These are phyloP conservation scores for Clamator glandarius DNA, from an alignment of 2,797 vertebrate species.

Conservation along the genomic window DNA sequence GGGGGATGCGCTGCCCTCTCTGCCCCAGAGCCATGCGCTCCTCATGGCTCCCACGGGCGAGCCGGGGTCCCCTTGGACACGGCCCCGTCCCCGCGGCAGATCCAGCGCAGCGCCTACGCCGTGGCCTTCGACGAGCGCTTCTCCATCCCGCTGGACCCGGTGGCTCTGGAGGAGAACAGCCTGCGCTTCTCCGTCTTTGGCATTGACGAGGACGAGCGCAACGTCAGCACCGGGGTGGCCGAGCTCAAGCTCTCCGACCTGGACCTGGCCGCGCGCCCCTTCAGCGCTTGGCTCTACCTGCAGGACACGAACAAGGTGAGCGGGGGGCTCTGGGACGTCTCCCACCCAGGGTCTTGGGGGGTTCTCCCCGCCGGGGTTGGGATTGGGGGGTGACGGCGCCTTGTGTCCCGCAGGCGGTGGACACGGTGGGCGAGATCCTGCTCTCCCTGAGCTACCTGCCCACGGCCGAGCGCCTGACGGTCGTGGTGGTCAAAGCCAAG, in stretches of 20 bases:
- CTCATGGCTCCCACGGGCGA: accelerated
- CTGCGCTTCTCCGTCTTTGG: constrained; percentile 92
- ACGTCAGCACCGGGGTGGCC: constrained; percentile 88
- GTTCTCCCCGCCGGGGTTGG: neutral
- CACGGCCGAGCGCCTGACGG: constrained; percentile 94
- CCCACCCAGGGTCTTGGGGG: accelerated
- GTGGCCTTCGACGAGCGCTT: constrained; percentile 93
- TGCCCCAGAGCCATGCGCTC: neutral
- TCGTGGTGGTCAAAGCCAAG: constrained; percentile 97
- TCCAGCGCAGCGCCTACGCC: constrained; percentile 89
- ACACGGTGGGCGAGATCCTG: constrained; percentile 94
- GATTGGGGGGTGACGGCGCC: accelerated
- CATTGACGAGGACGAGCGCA: constrained; percentile 88
- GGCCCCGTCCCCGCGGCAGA: constrained; percentile 71
- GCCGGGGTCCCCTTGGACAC: accelerated
- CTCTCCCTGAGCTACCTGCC: constrained; percentile 96
- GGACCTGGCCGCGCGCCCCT: constrained; percentile 88
- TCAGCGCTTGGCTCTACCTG: constrained; percentile 95
- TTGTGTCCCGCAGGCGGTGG: constrained; percentile 80
- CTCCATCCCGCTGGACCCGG: constrained; percentile 85
- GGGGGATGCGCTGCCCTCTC: accelerated
- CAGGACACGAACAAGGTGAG: constrained; percentile 93
- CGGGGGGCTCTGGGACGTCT: too few relatives aligned
- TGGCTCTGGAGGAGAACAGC: constrained; percentile 88
- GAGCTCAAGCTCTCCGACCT: constrained; percentile 94